Percentiles rank a stretch among this genome's conserved stretches.
These are phyloP conservation scores for Oriolus oriolus DNA, from an alignment of 2,113 vertebrate genomes.

Conservation along the genomic window DNA sequence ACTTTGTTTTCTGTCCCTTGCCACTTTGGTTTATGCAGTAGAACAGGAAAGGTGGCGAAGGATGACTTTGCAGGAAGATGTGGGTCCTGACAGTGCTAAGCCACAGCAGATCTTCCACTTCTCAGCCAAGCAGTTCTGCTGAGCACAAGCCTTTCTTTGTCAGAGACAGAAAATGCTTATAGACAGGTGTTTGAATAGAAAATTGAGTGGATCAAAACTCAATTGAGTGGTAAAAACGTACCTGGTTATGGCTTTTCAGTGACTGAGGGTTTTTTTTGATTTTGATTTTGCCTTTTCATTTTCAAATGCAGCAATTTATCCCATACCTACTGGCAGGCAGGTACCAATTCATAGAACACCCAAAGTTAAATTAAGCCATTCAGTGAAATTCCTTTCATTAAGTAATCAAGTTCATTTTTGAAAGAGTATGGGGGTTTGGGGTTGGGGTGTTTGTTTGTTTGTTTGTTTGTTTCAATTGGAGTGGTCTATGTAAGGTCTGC, in stretches of 20 bases:
- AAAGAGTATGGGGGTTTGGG: accelerated
- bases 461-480: background rate
- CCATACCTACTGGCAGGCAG: background rate
- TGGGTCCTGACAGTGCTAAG: background rate
- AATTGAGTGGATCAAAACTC: background rate
- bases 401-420: background rate
- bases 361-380: background rate
- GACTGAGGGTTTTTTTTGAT: background rate
- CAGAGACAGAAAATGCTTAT: background rate
- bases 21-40: background rate
- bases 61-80: background rate
- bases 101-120: background rate
- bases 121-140: background rate
- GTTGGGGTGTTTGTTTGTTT: background rate
- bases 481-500: background rate
- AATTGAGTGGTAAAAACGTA: background rate
- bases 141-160: background rate
- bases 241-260: background rate
- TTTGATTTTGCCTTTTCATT: background rate
- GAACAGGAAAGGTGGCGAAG: background rate
- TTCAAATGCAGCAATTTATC: background rate
- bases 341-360: background rate
- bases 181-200: background rate
- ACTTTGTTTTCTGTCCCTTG: background rate
- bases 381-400: background rate